phyloP scores from a whole-genome alignment of 1,140 invertebrate species.

The Drosophila sp. region DNA sequence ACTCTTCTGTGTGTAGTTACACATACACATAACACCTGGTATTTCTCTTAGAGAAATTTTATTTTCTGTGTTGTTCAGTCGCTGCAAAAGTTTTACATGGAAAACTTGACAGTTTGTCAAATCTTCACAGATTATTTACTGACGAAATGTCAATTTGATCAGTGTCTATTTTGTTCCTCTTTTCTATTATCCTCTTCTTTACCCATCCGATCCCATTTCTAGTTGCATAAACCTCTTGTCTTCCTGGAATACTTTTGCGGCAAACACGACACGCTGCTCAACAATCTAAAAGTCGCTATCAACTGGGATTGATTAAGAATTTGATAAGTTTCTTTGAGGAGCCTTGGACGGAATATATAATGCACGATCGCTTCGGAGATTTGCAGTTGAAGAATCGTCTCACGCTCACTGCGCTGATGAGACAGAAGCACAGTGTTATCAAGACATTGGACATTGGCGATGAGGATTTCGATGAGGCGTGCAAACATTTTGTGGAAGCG shows the following conservation, averaged over 20 bases:
- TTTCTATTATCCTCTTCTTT: not conserved
- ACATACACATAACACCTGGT: too few species aligned
- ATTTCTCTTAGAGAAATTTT: too few species aligned
- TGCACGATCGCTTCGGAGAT: constrained; percentile 66
- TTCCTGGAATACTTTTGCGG: constrained; percentile 65
- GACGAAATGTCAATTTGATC: too few species aligned
- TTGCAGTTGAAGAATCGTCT: constrained; percentile 48
- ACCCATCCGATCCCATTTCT: not conserved
- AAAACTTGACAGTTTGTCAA: too few species aligned
- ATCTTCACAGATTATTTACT: too few species aligned
- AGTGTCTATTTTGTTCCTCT: too few species aligned
- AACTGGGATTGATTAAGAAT: constrained; percentile 35
- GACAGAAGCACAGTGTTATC: not conserved
- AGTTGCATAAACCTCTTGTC: constrained; percentile 15
- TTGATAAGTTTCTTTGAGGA: constrained; percentile 55
- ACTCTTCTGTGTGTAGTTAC: too few species aligned
- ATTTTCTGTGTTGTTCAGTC: too few species aligned
- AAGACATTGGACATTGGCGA: not conserved
- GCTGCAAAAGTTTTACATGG: too few species aligned
- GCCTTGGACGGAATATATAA: constrained; percentile 65
- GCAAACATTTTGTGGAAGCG: constrained; percentile 40
- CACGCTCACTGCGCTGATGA: constrained; percentile 40
- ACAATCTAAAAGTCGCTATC: constrained; percentile 52
- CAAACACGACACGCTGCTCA: constrained; percentile 54
- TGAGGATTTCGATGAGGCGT: not conserved